Conservation (phyloP, 2,113 vertebrate genomes). For the Serinus canaria region DNA sequence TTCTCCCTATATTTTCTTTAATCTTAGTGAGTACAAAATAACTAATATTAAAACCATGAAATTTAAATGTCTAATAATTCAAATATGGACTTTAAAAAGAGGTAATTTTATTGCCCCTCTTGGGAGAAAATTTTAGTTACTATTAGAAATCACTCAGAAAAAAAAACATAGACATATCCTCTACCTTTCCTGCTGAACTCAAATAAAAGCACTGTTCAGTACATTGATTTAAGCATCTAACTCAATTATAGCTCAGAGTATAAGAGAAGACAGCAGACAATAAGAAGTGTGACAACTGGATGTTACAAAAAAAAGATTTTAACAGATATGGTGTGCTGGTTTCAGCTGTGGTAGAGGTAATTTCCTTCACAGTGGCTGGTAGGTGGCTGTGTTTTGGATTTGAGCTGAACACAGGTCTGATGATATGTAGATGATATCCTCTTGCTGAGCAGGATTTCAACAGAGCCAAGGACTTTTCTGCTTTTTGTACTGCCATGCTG, state of each 20-base stretch:
- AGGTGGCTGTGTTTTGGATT: not conserved
- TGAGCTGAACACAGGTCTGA: not conserved
- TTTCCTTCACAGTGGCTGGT: not conserved
- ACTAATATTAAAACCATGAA: not conserved
- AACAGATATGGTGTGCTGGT: not conserved
- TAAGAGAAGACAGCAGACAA: not conserved
- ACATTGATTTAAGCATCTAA: not conserved
- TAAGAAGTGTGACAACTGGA: not conserved
- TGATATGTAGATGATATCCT: not conserved
- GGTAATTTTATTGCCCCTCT: not conserved
- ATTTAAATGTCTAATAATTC: not conserved
- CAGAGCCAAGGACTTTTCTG: not conserved
- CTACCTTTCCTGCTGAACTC: not conserved
- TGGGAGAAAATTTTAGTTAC: not conserved
- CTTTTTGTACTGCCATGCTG: rapidly evolving
- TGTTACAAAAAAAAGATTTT: not conserved
- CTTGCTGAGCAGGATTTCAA: not conserved
- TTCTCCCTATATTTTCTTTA: not conserved
- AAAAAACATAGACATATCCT: not conserved
- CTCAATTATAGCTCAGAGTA: not conserved
- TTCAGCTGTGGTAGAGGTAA: not conserved
- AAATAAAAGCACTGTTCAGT: not conserved
- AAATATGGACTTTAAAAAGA: not conserved
- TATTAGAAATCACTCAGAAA: not conserved
- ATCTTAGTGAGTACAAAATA: not conserved